Conservation (phyloP, 1,140 invertebrate genomes). For the Parasteatoda tepidariorum region DNA sequence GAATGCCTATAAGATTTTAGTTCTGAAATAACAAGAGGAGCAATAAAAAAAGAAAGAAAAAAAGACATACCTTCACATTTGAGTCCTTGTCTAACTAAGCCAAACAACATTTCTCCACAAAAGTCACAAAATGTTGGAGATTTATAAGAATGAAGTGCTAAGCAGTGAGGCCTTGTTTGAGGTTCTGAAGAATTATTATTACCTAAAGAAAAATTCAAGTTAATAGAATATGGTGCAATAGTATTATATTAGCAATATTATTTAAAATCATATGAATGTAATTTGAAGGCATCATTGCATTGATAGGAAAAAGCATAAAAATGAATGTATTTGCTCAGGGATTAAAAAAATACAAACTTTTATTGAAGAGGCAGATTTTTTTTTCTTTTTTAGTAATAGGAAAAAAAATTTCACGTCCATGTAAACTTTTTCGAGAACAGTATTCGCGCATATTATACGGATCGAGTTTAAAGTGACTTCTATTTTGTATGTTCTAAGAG, state of each 20-base stretch:
- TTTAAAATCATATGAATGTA: background rate
- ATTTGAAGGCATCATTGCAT: background rate
- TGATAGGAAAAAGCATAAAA: too few relatives aligned
- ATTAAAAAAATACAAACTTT: background rate
- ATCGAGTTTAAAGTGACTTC: too few relatives aligned
- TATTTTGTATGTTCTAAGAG: too few relatives aligned
- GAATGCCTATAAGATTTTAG: too few relatives aligned
- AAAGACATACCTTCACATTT: slow-evolving; percentile 89
- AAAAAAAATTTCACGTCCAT: background rate
- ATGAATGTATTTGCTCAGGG: background rate
- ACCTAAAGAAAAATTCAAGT: slow-evolving; percentile 70
- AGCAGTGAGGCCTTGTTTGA: slow-evolving; percentile 69
- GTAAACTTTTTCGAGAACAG: too few relatives aligned
- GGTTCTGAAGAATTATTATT: slow-evolving; percentile 79
- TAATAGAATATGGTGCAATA: background rate
- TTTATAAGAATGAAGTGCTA: slow-evolving; percentile 97
- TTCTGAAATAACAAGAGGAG: background rate
- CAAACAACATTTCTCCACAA: slow-evolving; percentile 99
- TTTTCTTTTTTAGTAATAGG: background rate
- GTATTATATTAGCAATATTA: background rate
- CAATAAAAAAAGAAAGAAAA: background rate
- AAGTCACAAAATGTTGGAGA: slow-evolving; percentile 99
- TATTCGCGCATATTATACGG: too few relatives aligned
- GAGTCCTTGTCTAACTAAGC: slow-evolving; percentile 95
- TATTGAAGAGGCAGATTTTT: background rate